A percentile compares a stretch with the other conserved stretches of the same genome.
These are phyloP conservation scores for Capra hircus DNA, from an alignment of 2,113 vertebrate genomes.

Conservation along the genomic window DNA sequence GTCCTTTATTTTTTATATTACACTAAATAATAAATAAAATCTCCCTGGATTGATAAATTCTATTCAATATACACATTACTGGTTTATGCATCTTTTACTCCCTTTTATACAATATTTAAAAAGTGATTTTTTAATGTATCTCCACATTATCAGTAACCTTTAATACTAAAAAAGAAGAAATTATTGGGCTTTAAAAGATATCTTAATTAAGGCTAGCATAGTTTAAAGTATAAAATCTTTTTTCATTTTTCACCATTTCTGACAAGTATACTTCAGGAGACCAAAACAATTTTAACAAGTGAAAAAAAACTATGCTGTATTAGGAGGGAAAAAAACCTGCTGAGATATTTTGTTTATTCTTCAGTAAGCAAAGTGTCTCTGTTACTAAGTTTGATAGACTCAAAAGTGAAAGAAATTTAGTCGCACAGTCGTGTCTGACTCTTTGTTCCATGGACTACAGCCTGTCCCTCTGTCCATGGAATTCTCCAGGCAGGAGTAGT, in stretches of 20 bases:
- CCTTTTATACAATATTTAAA: neutral
- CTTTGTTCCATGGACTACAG: neutral
- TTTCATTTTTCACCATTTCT: slow-evolving; percentile 34
- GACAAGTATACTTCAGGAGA: slow-evolving; percentile 21
- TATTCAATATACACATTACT: neutral
- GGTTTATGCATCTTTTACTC: neutral
- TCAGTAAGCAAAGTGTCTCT: neutral
- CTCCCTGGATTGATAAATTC: neutral
- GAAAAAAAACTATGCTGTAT: neutral
- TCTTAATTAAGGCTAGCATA: neutral
- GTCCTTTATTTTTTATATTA: neutral
- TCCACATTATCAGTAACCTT: neutral
- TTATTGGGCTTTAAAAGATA: neutral
- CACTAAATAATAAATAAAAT: neutral
- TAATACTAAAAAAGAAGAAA: neutral
- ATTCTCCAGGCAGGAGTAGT: neutral
- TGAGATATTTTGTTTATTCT: neutral
- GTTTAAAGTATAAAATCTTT: slow-evolving; percentile 11
- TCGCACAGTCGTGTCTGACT: fast-evolving
- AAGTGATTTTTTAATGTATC: neutral
- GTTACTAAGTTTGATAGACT: slow-evolving; percentile 15
- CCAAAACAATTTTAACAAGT: slow-evolving; percentile 39
- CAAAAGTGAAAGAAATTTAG: neutral
- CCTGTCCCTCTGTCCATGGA: neutral
- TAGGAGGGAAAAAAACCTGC: neutral